These are phyloP conservation scores for Motacilla tschutschensis DNA, from an alignment of 2,113 vertebrate species.

Conservation along the genomic window DNA sequence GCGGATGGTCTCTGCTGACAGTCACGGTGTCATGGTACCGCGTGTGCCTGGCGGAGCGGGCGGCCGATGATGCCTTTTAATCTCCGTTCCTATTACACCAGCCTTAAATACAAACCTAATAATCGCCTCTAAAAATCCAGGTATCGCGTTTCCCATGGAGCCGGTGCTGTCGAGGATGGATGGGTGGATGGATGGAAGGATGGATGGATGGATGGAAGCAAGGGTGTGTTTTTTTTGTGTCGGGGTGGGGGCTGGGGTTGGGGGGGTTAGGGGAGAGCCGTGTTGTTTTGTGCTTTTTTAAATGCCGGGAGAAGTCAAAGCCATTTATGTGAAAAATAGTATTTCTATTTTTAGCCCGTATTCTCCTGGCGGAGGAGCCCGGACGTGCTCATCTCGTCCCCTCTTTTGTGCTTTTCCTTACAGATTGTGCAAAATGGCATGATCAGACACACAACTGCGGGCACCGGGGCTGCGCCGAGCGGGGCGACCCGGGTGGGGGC, in stretches of 20 bases:
- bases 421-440: conserved; percentile 76
- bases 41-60: conserved; percentile 51
- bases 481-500: conserved; percentile 46
- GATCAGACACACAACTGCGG: conserved; percentile 58
- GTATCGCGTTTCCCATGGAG: conserved; percentile 61
- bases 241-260: conserved; percentile 6
- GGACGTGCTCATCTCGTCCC: conserved; percentile 60
- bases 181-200: background rate
- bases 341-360: conserved; percentile 77
- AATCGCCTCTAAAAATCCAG: conserved; percentile 66
- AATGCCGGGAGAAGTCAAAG: conserved; percentile 62
- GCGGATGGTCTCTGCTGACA: conserved; percentile 71
- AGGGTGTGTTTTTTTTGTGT: conserved; percentile 53
- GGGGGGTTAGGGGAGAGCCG: background rate
- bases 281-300: conserved; percentile 54
- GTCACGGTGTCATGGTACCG: conserved; percentile 70
- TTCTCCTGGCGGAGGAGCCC: conserved; percentile 62
- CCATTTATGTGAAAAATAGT: conserved; percentile 77
- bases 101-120: conserved; percentile 55
- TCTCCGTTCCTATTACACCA: conserved; percentile 56
- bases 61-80: conserved; percentile 57
- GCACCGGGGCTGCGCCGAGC: conserved; percentile 61
- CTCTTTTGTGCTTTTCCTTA: conserved; percentile 59
- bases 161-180: conserved; percentile 37
- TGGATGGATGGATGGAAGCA: background rate